Base-by-base conservation (phyloP, 2,113 vertebrate species). In the Circaetus gallicus region DNA sequence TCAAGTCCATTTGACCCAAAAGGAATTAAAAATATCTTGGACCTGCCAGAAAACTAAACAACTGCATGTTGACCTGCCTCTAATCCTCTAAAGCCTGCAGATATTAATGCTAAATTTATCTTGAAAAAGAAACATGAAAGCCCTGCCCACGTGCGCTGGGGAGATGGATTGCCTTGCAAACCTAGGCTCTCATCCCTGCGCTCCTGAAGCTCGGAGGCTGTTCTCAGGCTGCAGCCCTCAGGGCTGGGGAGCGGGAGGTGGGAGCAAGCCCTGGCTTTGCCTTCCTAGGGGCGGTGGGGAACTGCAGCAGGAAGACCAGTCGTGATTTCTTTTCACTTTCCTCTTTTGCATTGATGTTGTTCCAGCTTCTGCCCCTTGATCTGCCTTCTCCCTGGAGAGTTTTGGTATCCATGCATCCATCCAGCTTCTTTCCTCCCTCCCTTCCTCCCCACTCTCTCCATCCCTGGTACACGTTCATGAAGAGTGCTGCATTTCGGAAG, bases 51-150 rank as follows among this genome's bases (percentile, higher is more conserved):
- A 93, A 82, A 89, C 9, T 3, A 85, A 94, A 89, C 76, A 95
- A 94, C 83, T 76, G 34, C 62, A 52, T 26, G 74, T 43, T 89
- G 87, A 87, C 93, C 84, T 69, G 56, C 38, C 86, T 87, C n/a
- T 93, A 91, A 94, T 93, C 86, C 40, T 84, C 77, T 72, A 84
- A 96, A 96, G 73, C 89, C 73, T 81, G 63, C 69, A 95, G 81
- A 87, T 87, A 95, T 76, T 93, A 92, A 86, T 59, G 69, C 89
- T 84, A 96, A 86, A 91, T 92, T 95, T 95, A 72, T 81, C 92
- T 89, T 78, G 72, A n/a, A 69, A 74, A 86, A 55, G 86, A 56
- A 65, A 65, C 42, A 16, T 36, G 65, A 38, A 65, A 92, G 71
- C 49, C 32, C 56, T 86, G 49, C 72, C 63, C 7, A 3, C 3